Conservation (phyloP, 2,797 vertebrate species). For the Cyclura pinguis region DNA sequence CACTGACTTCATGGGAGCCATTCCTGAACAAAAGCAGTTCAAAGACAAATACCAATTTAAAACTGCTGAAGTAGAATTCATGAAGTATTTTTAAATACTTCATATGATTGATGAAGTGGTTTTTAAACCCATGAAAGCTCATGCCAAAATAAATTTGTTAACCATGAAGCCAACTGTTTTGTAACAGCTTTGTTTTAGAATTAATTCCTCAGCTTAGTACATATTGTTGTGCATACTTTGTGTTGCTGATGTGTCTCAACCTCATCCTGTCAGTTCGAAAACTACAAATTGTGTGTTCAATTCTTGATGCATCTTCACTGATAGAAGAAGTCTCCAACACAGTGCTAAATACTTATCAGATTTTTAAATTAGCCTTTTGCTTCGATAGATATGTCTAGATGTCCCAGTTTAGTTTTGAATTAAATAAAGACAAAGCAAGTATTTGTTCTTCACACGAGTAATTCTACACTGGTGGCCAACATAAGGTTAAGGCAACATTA, state of each 20-base stretch:
- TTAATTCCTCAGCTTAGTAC: not conserved
- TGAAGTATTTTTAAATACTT: too few relatives aligned
- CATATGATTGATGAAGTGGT: too few relatives aligned
- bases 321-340: not conserved
- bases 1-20: not conserved
- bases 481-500: not conserved
- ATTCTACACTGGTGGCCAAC: not conserved
- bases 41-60: too few relatives aligned
- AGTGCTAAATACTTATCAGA: not conserved
- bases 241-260: not conserved
- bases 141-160: too few relatives aligned
- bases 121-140: too few relatives aligned
- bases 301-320: not conserved
- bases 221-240: too few relatives aligned
- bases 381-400: not conserved
- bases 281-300: not conserved
- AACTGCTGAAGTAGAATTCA: too few relatives aligned
- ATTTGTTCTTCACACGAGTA: not conserved
- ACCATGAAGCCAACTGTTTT: too few relatives aligned
- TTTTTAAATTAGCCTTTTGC: not conserved
- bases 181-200: not conserved
- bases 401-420: conserved; percentile 8
- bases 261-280: not conserved
- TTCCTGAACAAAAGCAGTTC: too few relatives aligned
- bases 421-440: not conserved